Evolutionary conservation across 2,113 vertebrate genomes (phyloP).

Genomic region (Lates calcarifer): DNA sequence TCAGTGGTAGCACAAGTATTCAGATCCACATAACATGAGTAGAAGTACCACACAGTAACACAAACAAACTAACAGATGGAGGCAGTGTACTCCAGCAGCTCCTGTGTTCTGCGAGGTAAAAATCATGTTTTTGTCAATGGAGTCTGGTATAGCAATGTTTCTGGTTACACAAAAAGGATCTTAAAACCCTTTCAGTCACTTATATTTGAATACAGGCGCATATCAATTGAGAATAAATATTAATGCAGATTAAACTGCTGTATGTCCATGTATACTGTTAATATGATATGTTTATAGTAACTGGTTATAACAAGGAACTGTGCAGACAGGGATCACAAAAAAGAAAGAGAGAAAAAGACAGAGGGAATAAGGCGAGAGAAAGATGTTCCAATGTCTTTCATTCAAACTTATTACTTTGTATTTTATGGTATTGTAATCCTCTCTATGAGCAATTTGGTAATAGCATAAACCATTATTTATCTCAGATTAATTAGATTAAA

Average conservation of each 20-base stretch:
- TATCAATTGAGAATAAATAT: constrained; percentile 8
- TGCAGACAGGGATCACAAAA: constrained; percentile 5
- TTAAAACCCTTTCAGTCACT: too few relatives aligned
- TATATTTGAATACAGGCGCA: not conserved
- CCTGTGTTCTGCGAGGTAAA: too few relatives aligned
- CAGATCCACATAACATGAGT: too few relatives aligned
- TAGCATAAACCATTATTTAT: constrained; percentile 83
- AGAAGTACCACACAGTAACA: too few relatives aligned
- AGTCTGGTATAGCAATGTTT: too few relatives aligned
- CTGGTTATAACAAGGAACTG: not conserved
- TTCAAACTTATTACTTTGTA: constrained; percentile 62
- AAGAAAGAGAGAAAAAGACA: constrained; percentile 3
- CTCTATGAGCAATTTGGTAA: constrained; percentile 79
- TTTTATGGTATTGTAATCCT: constrained; percentile 80
- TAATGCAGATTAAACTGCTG: not conserved
- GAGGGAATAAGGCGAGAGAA: constrained; percentile 8
- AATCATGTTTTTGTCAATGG: too few relatives aligned
- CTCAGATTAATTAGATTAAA: constrained; percentile 84
- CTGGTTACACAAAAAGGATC: too few relatives aligned
- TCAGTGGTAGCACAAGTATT: too few relatives aligned
- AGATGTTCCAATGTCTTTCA: constrained; percentile 42
- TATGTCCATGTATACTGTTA: not conserved
- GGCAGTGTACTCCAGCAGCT: too few relatives aligned
- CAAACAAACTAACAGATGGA: too few relatives aligned
- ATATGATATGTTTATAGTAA: not conserved